Conservation (phyloP, 2,113 vertebrate genomes). For the Lamprotornis superbus region DNA sequence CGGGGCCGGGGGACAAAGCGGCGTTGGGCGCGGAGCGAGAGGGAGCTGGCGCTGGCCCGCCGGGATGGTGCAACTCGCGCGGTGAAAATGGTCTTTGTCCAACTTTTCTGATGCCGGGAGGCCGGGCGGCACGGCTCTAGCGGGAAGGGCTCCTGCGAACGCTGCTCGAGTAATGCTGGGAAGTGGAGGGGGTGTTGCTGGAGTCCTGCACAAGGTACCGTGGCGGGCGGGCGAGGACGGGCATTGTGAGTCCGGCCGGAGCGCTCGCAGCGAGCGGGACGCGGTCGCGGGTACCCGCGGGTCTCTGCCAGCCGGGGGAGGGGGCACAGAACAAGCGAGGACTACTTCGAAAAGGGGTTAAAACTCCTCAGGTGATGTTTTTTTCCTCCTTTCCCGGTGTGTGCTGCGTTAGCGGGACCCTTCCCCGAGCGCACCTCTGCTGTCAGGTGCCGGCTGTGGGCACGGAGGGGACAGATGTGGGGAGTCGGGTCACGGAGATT, state of each 20-base stretch:
- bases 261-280: background rate
- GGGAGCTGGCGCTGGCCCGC: background rate
- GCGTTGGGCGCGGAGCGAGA: background rate
- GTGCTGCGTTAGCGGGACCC: background rate
- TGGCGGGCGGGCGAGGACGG: background rate
- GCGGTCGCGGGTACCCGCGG: background rate
- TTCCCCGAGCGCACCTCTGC: background rate
- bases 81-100: slow-evolving; percentile 16
- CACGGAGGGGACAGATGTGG: background rate
- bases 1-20: background rate
- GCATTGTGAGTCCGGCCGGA: background rate
- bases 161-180: background rate
- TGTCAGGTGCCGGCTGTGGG: background rate
- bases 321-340: background rate
- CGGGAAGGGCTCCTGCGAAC: background rate
- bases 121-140: background rate
- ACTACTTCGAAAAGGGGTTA: background rate
- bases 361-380: background rate
- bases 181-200: background rate
- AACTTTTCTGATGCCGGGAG: slow-evolving; percentile 13
- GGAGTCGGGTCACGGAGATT: background rate
- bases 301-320: background rate
- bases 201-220: slow-evolving; percentile 8
- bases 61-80: background rate
- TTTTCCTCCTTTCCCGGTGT: background rate